These are phyloP conservation scores for Trissoscelio sp. DNA, from an alignment of 2,888 invertebrate species.

Conservation along the genomic window DNA sequence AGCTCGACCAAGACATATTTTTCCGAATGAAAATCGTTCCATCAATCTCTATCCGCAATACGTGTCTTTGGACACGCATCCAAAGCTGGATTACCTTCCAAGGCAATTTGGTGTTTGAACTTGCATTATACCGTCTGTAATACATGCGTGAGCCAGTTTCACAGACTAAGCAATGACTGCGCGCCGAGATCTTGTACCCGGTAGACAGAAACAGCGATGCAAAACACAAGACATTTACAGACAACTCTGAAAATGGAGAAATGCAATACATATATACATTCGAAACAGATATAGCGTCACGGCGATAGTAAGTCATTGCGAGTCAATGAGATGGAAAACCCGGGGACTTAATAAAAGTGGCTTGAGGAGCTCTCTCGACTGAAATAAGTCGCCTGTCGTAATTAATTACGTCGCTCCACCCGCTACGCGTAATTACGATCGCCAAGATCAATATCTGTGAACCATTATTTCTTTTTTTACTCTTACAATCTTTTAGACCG, in stretches of 20 bases:
- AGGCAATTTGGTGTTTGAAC: conserved; percentile 46
- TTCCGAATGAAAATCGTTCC: conserved; percentile 31
- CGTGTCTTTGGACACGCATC: conserved; percentile 31
- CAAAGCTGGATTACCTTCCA: conserved; percentile 49
- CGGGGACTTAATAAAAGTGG: conserved; percentile 59
- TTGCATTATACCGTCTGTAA: conserved; percentile 18
- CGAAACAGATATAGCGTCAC: conserved; percentile 32
- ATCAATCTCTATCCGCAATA: conserved; percentile 24
- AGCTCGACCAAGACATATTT: conserved; percentile 31
- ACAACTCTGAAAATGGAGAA: conserved; percentile 63
- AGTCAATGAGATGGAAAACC: conserved; percentile 65
- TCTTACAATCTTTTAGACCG: conserved; percentile 10
- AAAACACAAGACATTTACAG: conserved; percentile 34
- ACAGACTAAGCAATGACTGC: conserved; percentile 25
- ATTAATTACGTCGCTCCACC: conserved; percentile 64
- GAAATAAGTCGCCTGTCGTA: conserved; percentile 51
- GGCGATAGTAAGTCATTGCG: conserved; percentile 56
- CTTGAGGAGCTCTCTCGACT: conserved; percentile 46
- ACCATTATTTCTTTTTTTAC: conserved; percentile 14
- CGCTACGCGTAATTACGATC: conserved; percentile 58
- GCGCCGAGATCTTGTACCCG: conserved; percentile 37
- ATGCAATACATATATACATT: conserved; percentile 41
- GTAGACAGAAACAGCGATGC: conserved; percentile 50
- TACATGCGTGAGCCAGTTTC: conserved; percentile 46
- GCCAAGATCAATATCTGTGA: conserved; percentile 45